A percentile compares a stretch with the other conserved stretches of the same genome.
phyloP scores from a whole-genome alignment of 2,888 invertebrate species.

The Alcis repandata region DNA sequence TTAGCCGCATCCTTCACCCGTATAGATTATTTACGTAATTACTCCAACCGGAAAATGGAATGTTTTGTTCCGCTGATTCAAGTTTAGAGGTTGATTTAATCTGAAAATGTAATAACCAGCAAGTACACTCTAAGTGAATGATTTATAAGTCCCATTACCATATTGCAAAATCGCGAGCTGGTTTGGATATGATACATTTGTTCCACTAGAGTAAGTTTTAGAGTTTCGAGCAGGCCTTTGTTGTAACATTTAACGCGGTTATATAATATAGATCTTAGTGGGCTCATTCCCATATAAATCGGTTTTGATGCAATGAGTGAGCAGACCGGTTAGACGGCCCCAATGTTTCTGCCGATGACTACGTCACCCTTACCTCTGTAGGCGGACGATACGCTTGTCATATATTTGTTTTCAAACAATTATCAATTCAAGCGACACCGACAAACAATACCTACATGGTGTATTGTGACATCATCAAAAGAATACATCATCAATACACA shows the following conservation, averaged over 20 bases:
- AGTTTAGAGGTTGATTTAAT: slow-evolving; percentile 46
- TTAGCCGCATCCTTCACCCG: slow-evolving; percentile 46
- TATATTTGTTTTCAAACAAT: slow-evolving; percentile 15
- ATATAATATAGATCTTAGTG: slow-evolving; percentile 60
- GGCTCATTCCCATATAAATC: slow-evolving; percentile 66
- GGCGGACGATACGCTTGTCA: slow-evolving; percentile 54
- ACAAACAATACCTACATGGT: too few relatives aligned
- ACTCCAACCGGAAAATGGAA: slow-evolving; percentile 47
- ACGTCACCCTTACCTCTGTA: slow-evolving; percentile 60
- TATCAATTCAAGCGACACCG: too few relatives aligned
- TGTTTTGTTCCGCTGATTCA: slow-evolving; percentile 47
- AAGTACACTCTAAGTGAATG: slow-evolving; percentile 23
- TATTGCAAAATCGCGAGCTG: slow-evolving; percentile 21
- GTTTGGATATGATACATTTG: slow-evolving; percentile 5
- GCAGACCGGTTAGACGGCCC: slow-evolving; percentile 74
- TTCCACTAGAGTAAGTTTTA: slow-evolving; percentile 20
- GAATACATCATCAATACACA: too few relatives aligned
- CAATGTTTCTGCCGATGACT: slow-evolving; percentile 64
- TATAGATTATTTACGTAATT: slow-evolving; percentile 47
- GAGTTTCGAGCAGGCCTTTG: slow-evolving; percentile 8
- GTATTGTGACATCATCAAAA: too few relatives aligned
- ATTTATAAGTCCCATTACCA: slow-evolving; percentile 14
- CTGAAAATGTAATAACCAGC: slow-evolving; percentile 32
- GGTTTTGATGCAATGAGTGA: slow-evolving; percentile 74
- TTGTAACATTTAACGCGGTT: slow-evolving; percentile 45